Evolutionary conservation across 2,797 vertebrate species (phyloP), one percentile per base, ranked within the genome.

Genomic region (Acrossocheilus fasciatus): DNA sequence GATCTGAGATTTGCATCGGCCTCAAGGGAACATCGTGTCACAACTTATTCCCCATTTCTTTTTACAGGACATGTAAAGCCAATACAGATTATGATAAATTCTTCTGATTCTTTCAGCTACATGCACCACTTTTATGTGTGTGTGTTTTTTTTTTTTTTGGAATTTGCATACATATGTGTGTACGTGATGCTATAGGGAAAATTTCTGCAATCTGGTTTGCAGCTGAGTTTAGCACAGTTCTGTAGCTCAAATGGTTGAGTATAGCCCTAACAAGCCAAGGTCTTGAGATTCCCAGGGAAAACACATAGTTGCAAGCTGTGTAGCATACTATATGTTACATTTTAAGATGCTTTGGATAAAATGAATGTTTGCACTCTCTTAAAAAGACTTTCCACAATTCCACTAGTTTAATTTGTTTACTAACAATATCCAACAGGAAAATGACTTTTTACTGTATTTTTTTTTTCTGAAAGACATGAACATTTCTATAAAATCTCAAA

Each of bases 1-100:
- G 68, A 62, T 74, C 23, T 77, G 59, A 69, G 69, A 68, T 77
- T 50, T 45, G 43, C 72, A 64, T 41, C 64, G 23, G 83, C 15
- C 64, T 69, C 34, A 82, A 70, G 68, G 62, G 34, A 18, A 54
- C 34, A 52, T 82, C 45, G 17, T 26, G 34, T 39, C 43, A 68
- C 26, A 68, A 81, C 62, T 66, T 30, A 20, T 68, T 68, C 6
- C 43, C 6, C 30, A 39, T 6, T 54, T 54, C 17, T 36, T 76
- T 76, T 36, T 54, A 23, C 74, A 76, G 30, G 23, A 39, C 6
- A 39, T 76, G 50, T 23, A 14, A 76, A 54, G 50, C 10, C 50
- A 66, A 54, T 76, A 54, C 23, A 30, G 6, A 54, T 76, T 54
- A 54, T 39, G 74, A 39, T 30, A 54, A 76, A 18, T 23, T 76